Conservation (phyloP, 37 sponge, comb jelly and placozoan species). For the Geodia barretti region DNA sequence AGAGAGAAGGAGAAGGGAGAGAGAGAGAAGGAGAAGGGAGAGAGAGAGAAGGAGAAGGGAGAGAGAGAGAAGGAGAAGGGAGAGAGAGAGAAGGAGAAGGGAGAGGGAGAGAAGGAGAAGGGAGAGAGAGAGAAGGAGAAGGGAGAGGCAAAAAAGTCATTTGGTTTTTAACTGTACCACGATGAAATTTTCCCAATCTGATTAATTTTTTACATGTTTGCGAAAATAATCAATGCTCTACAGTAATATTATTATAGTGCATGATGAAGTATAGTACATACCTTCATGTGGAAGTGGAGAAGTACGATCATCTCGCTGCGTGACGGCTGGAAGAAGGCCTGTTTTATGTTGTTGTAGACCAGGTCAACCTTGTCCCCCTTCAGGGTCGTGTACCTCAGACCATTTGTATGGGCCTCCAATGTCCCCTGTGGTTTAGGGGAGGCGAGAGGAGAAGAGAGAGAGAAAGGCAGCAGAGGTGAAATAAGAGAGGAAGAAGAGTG, state of each 20-base stretch:
- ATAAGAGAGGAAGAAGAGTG: no score
- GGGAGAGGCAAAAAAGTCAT: not conserved
- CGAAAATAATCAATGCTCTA: no score
- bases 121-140: not conserved
- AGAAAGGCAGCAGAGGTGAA: no score
- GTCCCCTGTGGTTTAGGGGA: slow-evolving; percentile 72
- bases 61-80: not conserved
- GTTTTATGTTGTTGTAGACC: slow-evolving; percentile 91
- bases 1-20: not conserved
- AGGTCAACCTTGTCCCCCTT: slow-evolving; percentile 93
- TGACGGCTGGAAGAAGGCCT: slow-evolving; percentile 98
- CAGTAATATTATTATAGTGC: not conserved
- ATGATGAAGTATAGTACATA: no score
- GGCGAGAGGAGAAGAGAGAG: not conserved
- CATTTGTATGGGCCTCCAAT: slow-evolving; percentile 93
- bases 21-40: not conserved
- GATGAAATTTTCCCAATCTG: no score
- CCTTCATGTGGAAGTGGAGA: slow-evolving; percentile 86
- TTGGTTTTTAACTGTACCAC: no score
- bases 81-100: not conserved
- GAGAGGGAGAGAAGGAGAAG: not conserved
- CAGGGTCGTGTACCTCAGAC: slow-evolving; percentile 85
- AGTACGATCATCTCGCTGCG: slow-evolving; percentile 95
- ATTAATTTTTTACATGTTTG: no score
- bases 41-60: not conserved